Evolutionary conservation across 1,140 invertebrate genomes (phyloP), one percentile per base, ranked within the genome.

Genomic region (Drosophila nannoptera): DNA sequence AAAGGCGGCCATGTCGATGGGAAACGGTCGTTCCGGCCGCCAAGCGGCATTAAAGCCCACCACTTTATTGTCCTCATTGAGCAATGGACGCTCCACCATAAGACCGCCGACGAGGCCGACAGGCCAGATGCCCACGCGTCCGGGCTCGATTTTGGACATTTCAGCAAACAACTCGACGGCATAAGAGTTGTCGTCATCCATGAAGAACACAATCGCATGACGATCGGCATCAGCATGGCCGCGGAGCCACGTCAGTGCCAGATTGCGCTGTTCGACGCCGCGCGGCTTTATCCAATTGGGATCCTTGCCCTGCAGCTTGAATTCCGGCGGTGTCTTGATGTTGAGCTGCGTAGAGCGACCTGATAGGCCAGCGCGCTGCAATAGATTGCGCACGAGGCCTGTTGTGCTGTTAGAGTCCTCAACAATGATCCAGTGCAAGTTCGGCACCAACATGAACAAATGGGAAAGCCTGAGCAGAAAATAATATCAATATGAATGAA

Each of bases 1-100:
- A 91, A 99, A 99, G 1, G 97, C 98, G 3, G 98, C 98, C 98
- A 99, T 99, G 84, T 99, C 99, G 31, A 98, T 94, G 4, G 98
- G 97, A 91, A 99, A 99, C 0, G 94, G 94, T 73, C 98, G 91
- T 64, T 97, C 93, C 0, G 96, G 94, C 74, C 95, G 94, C 96
- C 96, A 99, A 3, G 78, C 88, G 2, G 94, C 93, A 89, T 94
- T 95, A 90, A 95, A 99, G 7, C 95, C 95, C 12, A 92, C 92
- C 2, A 99, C 96, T 90, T 95, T 92, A 5, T 92, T 93, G 2
- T 89, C 82, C 11, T 90, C 89, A 75, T 94, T 91, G 1, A 97
- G 92, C 12, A 95, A 88, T 0, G 96, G 96, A 77, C 93, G 93
- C 89, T 98, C 97, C 0, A 96, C 95, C 91, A 96, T 93, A 60